Evolutionary conservation across 2,797 vertebrate genomes (phyloP).

Genomic region (Enteromius radiatus): DNA sequence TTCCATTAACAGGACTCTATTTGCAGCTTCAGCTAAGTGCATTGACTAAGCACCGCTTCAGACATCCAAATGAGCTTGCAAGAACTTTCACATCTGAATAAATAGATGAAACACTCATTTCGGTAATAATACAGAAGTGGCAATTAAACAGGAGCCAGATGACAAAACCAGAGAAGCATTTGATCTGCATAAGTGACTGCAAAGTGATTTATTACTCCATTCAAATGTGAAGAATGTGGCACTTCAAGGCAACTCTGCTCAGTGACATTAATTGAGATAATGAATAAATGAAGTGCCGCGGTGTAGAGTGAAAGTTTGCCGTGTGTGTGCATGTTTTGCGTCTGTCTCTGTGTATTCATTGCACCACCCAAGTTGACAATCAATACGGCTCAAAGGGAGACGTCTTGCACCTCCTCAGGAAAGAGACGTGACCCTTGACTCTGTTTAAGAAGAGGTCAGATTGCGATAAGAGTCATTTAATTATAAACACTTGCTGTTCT

Average conservation of each 20-base stretch:
- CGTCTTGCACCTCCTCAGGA: slow-evolving; percentile 59
- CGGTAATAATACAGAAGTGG: slow-evolving; percentile 11
- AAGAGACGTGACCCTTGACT: slow-evolving; percentile 61
- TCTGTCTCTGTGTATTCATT: slow-evolving; percentile 5
- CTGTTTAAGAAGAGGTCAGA: slow-evolving; percentile 42
- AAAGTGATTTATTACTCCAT: slow-evolving; percentile 36
- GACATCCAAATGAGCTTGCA: slow-evolving; percentile 33
- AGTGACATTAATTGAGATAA: slow-evolving; percentile 46
- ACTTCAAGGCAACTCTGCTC: slow-evolving; percentile 43
- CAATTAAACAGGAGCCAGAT: slow-evolving; percentile 33
- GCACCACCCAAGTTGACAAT: slow-evolving; percentile 70
- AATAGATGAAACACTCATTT: slow-evolving; percentile 25
- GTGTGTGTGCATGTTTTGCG: slow-evolving; percentile 31
- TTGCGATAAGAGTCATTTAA: slow-evolving; percentile 42
- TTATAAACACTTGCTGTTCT: slow-evolving; percentile 43
- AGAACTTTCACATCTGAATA: slow-evolving; percentile 26
- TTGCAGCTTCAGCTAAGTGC: slow-evolving; percentile 16
- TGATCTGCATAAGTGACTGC: slow-evolving; percentile 33
- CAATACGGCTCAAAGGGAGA: slow-evolving; percentile 64
- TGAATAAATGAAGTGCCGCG: slow-evolving; percentile 47
- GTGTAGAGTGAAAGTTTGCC: slow-evolving; percentile 14
- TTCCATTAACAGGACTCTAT: slow-evolving; percentile 16
- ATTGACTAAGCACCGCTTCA: slow-evolving; percentile 14
- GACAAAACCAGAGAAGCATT: slow-evolving; percentile 28
- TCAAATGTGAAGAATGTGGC: slow-evolving; percentile 34